Percentiles rank a stretch among this genome's conserved stretches.
These are phyloP conservation scores for Sebastes diploproa DNA, from an alignment of 2,797 vertebrate species.

Conservation along the genomic window DNA sequence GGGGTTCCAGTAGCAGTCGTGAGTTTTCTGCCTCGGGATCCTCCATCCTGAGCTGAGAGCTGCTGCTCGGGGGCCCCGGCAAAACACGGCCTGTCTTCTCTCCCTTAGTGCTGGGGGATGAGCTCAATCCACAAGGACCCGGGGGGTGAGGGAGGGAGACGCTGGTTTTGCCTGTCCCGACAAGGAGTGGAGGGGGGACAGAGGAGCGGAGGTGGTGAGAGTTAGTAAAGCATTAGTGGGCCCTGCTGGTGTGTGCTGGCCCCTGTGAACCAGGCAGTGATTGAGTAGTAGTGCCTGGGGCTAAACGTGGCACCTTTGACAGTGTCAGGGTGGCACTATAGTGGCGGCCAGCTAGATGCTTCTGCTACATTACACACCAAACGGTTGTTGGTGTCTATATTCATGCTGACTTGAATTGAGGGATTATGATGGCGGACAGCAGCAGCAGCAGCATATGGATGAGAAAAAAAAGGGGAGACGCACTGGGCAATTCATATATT, in stretches of 20 bases:
- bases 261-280: slow-evolving; percentile 61
- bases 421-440: slow-evolving; percentile 41
- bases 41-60: slow-evolving; percentile 17
- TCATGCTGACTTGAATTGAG: slow-evolving; percentile 54
- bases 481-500: background rate
- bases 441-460: slow-evolving; percentile 29
- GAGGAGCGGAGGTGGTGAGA: slow-evolving; percentile 9
- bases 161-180: slow-evolving; percentile 24
- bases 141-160: slow-evolving; percentile 1
- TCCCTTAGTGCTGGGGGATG: slow-evolving; percentile 32
- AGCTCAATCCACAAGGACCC: slow-evolving; percentile 28
- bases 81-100: slow-evolving; percentile 33
- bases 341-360: slow-evolving; percentile 56
- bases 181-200: background rate
- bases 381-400: slow-evolving; percentile 55
- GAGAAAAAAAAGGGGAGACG: background rate
- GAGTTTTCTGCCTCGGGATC: slow-evolving; percentile 13
- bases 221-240: slow-evolving; percentile 55
- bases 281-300: slow-evolving; percentile 68
- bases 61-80: slow-evolving; percentile 5
- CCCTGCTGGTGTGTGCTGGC: slow-evolving; percentile 67
- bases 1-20: slow-evolving; percentile 13
- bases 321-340: slow-evolving; percentile 68
- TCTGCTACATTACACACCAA: slow-evolving; percentile 77
- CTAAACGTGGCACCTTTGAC: slow-evolving; percentile 75